A percentile compares a stretch with the other conserved stretches of the same genome.
Evolutionary conservation across 2,888 invertebrate genomes (phyloP).

Genomic region (Muscina levida): DNA sequence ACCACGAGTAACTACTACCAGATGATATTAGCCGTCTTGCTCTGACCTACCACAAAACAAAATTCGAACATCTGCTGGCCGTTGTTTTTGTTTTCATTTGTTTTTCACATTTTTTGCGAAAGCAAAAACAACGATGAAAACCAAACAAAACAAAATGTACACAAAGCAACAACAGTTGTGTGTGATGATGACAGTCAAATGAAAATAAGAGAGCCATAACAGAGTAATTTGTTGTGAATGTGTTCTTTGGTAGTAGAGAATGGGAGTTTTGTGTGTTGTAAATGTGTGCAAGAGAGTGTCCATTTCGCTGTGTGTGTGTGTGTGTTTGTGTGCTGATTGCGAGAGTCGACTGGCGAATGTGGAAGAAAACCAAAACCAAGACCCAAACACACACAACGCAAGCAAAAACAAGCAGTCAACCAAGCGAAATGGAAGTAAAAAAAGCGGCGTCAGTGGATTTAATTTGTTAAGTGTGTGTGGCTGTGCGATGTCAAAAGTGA

Average conservation of each 20-base stretch:
- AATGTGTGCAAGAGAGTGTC: slow-evolving; percentile 48
- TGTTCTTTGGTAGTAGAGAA: slow-evolving; percentile 41
- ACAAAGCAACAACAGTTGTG: slow-evolving; percentile 47
- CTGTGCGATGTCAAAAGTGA: slow-evolving; percentile 33
- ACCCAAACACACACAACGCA: slow-evolving; percentile 53
- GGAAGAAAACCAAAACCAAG: slow-evolving; percentile 44
- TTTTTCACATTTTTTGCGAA: slow-evolving; percentile 3
- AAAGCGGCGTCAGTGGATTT: slow-evolving; percentile 77
- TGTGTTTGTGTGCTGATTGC: slow-evolving; percentile 39
- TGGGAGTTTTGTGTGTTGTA: slow-evolving; percentile 38
- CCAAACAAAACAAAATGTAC: slow-evolving; percentile 43
- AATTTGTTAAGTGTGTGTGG: slow-evolving; percentile 64
- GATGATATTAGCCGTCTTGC: slow-evolving; percentile 20
- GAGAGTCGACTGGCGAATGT: slow-evolving; percentile 18
- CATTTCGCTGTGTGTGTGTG: background rate
- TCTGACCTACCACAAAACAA: slow-evolving; percentile 60
- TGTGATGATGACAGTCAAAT: background rate
- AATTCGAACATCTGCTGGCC: background rate
- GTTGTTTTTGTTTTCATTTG: background rate
- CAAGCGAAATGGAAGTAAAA: slow-evolving; percentile 62
- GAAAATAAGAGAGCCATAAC: background rate
- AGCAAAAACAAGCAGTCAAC: slow-evolving; percentile 58
- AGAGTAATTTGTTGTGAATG: slow-evolving; percentile 20
- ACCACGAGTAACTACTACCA: slow-evolving; percentile 8
- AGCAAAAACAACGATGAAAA: slow-evolving; percentile 41